Base-by-base conservation (phyloP, 2,888 invertebrate genomes). In the Mallateleia sp. region DNA sequence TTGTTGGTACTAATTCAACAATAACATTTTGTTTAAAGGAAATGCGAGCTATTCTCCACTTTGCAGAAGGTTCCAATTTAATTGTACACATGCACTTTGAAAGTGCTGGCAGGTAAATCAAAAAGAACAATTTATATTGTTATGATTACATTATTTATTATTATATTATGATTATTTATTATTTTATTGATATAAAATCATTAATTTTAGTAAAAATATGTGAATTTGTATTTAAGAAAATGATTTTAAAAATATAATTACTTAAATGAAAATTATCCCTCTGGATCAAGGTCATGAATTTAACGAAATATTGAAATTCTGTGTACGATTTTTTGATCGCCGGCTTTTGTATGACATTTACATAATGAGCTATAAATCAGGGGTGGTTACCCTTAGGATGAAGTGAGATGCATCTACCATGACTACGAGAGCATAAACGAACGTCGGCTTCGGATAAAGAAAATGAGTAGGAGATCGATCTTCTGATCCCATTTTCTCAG, bases 21-120 rank as follows among this genome's bases (percentile, higher is more conserved):
- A 96, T 99, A 34, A 98, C 98, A 89, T 98, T 98, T 95, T 97
- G 98, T 87, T 95, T 98, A 69, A 98, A 98, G 94, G 98, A 98
- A 93, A 97, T 99, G 78, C 96, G 97, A 93, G 98, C 98, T 0
- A 96, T 98, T 18, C 95, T 98, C 24, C 95, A 96, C 25, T 98
- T 98, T 95, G 97, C 98, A 0, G 99, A 98, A 95, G 96, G 96
- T 1, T 95, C 97, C 9, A 96, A 96, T 91, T 95, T 97, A 72
- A 97, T 97, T 69, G 92, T 98, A 5, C 96, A 96, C 58, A 93
- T 98, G 52, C 96, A 97, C 93, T 98, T 98, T 95, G 97, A 98
- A 93, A 96, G 96, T 45, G 97, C 97, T 67, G 98, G 98, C 90
- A 96, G 95, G 97, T 97, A 95, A 71, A 66, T 79, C n/a, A n/a